A percentile compares a stretch with the other conserved stretches of the same genome.
These are phyloP conservation scores for Nomada fucata DNA, from an alignment of 2,888 invertebrate genomes.

Conservation along the genomic window DNA sequence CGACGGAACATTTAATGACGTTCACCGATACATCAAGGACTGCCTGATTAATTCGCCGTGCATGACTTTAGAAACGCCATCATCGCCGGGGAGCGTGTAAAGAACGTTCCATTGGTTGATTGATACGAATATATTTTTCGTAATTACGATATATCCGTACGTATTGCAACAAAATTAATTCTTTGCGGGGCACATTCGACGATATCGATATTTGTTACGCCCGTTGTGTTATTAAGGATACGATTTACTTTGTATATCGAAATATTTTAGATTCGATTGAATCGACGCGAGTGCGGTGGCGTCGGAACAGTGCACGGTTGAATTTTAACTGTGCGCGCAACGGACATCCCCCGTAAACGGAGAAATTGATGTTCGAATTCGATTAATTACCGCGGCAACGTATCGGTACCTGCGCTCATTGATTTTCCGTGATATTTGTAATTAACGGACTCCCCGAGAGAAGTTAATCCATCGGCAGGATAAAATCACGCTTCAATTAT, in stretches of 20 bases:
- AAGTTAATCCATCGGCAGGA: conserved; percentile 28
- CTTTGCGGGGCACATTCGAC: too few relatives aligned
- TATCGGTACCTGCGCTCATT: conserved; percentile 35
- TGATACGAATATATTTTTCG: too few relatives aligned
- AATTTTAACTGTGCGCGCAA: too few relatives aligned
- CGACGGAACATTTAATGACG: conserved; percentile 41
- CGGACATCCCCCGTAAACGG: neutral
- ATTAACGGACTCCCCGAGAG: conserved; percentile 22
- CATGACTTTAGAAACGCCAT: neutral
- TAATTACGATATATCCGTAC: too few relatives aligned
- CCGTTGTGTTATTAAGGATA: too few relatives aligned
- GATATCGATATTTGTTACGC: too few relatives aligned
- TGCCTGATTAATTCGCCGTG: conserved; percentile 2
- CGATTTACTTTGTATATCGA: too few relatives aligned
- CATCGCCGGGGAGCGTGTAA: neutral
- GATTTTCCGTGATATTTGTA: conserved; percentile 33
- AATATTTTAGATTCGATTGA: too few relatives aligned
- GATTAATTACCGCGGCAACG: conserved; percentile 20
- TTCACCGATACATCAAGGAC: neutral
- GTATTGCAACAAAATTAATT: too few relatives aligned
- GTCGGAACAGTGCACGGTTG: too few relatives aligned
- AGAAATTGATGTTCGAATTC: conserved; percentile 7
- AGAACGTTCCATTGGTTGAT: neutral
- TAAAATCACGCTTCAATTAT: conserved; percentile 27
- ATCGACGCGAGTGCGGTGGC: too few relatives aligned